Percentiles rank a stretch among this genome's conserved stretches.
These are phyloP conservation scores for Ancistrus triradiatus DNA, from an alignment of 2,113 vertebrate species.

Conservation along the genomic window DNA sequence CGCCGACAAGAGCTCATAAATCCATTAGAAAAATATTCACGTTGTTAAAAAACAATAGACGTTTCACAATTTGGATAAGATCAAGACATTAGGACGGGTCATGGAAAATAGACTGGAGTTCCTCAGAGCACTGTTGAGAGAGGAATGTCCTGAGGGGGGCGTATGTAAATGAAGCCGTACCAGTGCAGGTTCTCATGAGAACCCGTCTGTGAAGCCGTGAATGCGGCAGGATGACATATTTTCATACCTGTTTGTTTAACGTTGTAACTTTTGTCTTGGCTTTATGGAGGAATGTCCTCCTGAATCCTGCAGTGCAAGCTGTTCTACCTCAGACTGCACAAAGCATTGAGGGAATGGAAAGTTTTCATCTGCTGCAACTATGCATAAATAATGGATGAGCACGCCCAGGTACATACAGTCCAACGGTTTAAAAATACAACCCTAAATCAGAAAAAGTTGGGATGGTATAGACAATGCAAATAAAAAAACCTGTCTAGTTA, in stretches of 20 bases:
- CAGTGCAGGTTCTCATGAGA: slow-evolving; percentile 32
- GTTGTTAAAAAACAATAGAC: slow-evolving; percentile 23
- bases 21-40: slow-evolving; percentile 46
- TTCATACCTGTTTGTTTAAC: slow-evolving; percentile 23
- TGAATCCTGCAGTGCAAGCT: neutral
- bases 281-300: neutral
- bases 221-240: slow-evolving; percentile 25
- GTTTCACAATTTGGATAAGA: slow-evolving; percentile 17
- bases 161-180: neutral
- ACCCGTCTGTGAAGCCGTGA: neutral
- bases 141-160: neutral
- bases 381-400: too few species aligned
- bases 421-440: too few species aligned
- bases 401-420: too few species aligned
- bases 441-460: too few species aligned
- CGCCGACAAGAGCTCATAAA: slow-evolving; percentile 45
- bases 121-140: neutral
- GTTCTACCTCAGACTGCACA: too few species aligned
- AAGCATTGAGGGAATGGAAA: too few species aligned
- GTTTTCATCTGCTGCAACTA: too few species aligned
- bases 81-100: neutral
- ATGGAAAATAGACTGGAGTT: slow-evolving; percentile 1
- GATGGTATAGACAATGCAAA: too few species aligned
- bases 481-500: too few species aligned
- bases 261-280: too few species aligned